A percentile compares a stretch with the other conserved stretches of the same genome.
Evolutionary conservation across 2,113 vertebrate genomes (phyloP).

Genomic region (Channa argus): DNA sequence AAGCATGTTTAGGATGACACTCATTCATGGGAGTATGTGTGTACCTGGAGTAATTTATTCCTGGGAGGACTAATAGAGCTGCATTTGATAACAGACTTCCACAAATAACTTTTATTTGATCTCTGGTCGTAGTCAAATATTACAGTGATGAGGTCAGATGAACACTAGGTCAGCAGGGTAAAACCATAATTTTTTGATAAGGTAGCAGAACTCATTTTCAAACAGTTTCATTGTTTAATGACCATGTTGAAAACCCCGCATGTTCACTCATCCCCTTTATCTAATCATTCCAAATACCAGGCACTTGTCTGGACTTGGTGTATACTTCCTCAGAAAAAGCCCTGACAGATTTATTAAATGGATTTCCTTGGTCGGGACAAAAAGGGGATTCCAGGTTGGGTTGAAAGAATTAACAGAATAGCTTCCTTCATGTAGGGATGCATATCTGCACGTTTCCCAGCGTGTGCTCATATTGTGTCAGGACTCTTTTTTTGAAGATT

Average conservation of each 20-base stretch:
- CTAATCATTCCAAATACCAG: conserved; percentile 1
- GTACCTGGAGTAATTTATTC: conserved; percentile 21
- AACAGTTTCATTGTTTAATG: background rate
- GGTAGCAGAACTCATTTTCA: background rate
- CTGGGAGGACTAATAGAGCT: conserved; percentile 16
- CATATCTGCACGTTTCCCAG: conserved; percentile 20
- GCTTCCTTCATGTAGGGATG: conserved; percentile 31
- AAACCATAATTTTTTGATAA: background rate
- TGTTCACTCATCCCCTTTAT: conserved; percentile 23
- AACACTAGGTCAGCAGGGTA: background rate
- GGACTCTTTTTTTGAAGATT: conserved; percentile 18
- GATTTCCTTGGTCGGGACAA: conserved; percentile 56
- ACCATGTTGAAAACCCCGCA: conserved; percentile 8
- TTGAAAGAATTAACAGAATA: conserved; percentile 10
- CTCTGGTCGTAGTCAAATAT: conserved; percentile 16
- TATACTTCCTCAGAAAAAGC: conserved; percentile 62
- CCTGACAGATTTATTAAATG: conserved; percentile 9
- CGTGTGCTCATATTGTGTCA: conserved; percentile 16
- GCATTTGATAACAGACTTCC: conserved; percentile 12
- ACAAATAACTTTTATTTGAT: conserved; percentile 32
- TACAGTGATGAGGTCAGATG: conserved; percentile 2
- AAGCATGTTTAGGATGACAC: conserved; percentile 26
- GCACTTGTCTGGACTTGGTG: conserved; percentile 27
- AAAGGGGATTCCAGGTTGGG: conserved; percentile 53
- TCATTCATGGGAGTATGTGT: conserved; percentile 25